Evolutionary conservation across 1,140 invertebrate species (phyloP).

Genomic region (Cephus cinctus): DNA sequence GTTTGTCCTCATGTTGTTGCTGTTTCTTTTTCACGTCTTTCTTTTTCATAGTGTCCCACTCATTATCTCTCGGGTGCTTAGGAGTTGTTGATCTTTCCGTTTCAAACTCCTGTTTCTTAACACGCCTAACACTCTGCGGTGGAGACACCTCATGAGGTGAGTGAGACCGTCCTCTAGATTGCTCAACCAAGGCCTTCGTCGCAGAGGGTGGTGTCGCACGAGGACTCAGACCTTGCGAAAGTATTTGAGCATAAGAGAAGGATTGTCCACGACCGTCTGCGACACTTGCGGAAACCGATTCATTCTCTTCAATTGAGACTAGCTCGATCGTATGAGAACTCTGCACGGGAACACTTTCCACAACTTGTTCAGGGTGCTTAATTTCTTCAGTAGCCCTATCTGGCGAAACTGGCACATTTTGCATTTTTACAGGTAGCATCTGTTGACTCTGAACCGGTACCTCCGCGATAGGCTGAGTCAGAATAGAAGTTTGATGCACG

Average conservation of each 20-base stretch:
- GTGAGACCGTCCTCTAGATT: conserved; percentile 17
- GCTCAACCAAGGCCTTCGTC: not conserved
- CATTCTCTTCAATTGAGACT: no score
- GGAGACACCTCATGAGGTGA: conserved; percentile 19
- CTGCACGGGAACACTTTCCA: no score
- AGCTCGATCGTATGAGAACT: no score
- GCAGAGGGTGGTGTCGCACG: conserved; percentile 13
- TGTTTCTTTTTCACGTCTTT: conserved; percentile 28
- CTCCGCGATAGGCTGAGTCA: not conserved
- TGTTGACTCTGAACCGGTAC: conserved; percentile 2
- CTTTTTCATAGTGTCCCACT: conserved; percentile 36
- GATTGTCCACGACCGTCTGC: conserved; percentile 23
- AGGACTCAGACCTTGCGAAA: conserved; percentile 64
- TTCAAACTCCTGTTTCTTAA: not conserved
- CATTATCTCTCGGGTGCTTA: conserved; percentile 18
- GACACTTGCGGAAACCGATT: not conserved
- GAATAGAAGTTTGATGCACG: conserved; percentile 6
- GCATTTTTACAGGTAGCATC: not conserved
- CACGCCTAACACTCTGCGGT: conserved; percentile 14
- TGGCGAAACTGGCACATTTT: not conserved
- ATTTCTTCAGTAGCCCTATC: not conserved
- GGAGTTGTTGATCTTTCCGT: conserved; percentile 7
- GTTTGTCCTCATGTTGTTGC: conserved; percentile 12
- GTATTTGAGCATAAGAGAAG: conserved; percentile 72
- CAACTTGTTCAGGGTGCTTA: not conserved